Base-by-base conservation (phyloP, 92 coral and sea anemone species). In the Muricea muricata region DNA sequence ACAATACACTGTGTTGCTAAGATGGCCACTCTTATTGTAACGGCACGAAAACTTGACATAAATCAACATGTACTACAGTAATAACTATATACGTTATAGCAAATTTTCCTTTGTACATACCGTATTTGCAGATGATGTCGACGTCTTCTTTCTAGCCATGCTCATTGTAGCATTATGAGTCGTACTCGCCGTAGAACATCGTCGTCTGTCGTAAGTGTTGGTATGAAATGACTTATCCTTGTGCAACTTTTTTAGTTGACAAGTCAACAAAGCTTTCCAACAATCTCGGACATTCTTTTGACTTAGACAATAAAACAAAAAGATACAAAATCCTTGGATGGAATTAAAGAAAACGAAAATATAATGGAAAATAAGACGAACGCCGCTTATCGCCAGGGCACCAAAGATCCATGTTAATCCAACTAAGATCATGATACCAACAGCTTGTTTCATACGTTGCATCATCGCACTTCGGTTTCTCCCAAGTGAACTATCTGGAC, bases 391-490 rank as follows among this genome's bases (percentile, higher is more conserved):
- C 11, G 98, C 98, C 76, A 95, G 88, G 58, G 94, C 94, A 24
- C 98, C 98, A 39, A 95, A 94, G 87, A 90, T 75, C 98, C 98
- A 95, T 7, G 98, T 91, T 76, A 95, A 75, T 17, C 98, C 98
- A 17, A 95, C 98, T 70, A 95, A 85, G 42, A 95, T 95, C 48
- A 95, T 85, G 65, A 95, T 95, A 30, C 98, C 98, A 79, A 95
- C 92, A 1, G 98, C 99, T 50, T 97, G 90, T 24, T 93, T 96
- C 86, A 94, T 89, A 77, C 92, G 97, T 42, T 92, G 86, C 15
- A 91, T 90, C 40, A 84, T 92, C 31, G 91, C 90, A 29, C 91
- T 88, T 10, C 93, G 87, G 25, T 90, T 97, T 13, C 88, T 91
- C 73, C 93, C 99, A 79, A 94, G 94, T 81, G 99, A 84, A 57